Evolutionary conservation across 2,888 invertebrate species (phyloP), one percentile per base, ranked within the genome.

Genomic region (Tribolium freemani): DNA sequence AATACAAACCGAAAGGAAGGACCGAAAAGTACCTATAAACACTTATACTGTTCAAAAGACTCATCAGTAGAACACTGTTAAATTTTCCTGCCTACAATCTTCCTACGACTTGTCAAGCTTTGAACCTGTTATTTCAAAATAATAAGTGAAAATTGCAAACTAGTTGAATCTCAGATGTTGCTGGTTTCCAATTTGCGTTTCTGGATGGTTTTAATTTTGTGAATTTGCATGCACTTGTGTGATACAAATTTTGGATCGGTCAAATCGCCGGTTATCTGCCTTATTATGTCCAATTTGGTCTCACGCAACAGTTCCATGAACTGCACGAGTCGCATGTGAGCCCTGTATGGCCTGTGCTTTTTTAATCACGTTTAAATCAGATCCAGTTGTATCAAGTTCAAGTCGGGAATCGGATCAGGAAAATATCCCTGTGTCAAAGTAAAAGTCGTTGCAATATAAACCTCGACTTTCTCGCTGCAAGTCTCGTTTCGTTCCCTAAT

Each of bases 401-500:
- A 26, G 26, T 26, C 26, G 26, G 38, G 38, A n/a, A n/a, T n/a
- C n/a, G n/a, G 2, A 3, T 21, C 21, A 3, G 2, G 21, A 38
- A 38, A 26, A 26, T 26, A 26, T 26, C 26, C 26, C 26, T 26
- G 3, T 26, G 26, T 26, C 26, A 38, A 50, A 50, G 50, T 50
- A 50, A 50, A 50, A 50, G 50, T 50, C 13, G 50, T 50, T 16
- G 50, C 26, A 38, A 38, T 26, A 26, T 26, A 26, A 26, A 5
- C 26, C 26, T 26, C 26, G 26, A 26, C 26, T 26, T 26, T 26
- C 26, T 26, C 26, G 26, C 3, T 1, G 2, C 26, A 26, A 26
- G 30, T 54, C 30, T 16, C 56, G 11, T 31, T 56, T 11, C 11
- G 56, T 46, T 61, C 26, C 60, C 60, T 61, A 61, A 61, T 48